Evolutionary conservation across 2,113 vertebrate species (phyloP).

Genomic region (Clarias magur): DNA sequence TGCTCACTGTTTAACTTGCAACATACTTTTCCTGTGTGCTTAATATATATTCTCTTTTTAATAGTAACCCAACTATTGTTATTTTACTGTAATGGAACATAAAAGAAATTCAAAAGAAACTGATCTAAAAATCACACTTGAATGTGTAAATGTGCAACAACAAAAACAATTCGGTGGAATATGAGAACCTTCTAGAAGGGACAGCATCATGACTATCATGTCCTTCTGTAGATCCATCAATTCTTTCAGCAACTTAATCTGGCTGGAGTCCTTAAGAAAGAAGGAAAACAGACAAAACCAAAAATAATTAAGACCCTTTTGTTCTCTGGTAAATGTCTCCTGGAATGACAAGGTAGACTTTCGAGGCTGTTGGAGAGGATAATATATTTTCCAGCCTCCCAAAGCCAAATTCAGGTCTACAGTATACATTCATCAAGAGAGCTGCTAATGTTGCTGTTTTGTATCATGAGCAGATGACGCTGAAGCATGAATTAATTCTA

Average conservation of each 20-base stretch:
- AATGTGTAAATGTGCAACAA: neutral
- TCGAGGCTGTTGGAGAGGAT: neutral
- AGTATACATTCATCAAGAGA: conserved; percentile 65
- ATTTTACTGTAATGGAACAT: neutral
- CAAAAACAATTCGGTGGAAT: neutral
- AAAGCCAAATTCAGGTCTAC: conserved; percentile 25
- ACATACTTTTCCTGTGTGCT: neutral
- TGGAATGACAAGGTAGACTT: conserved; percentile 48
- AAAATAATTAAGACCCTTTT: neutral
- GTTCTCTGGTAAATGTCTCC: conserved; percentile 37
- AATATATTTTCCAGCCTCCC: conserved; percentile 38
- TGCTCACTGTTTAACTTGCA: neutral
- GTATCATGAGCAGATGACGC: conserved; percentile 65
- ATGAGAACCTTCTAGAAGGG: conserved; percentile 90
- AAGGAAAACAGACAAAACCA: conserved; percentile 34
- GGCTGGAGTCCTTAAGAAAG: conserved; percentile 87
- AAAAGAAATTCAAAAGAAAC: neutral
- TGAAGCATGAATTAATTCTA: conserved; percentile 62
- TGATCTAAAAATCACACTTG: neutral
- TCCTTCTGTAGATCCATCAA: conserved; percentile 96
- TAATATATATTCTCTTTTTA: neutral
- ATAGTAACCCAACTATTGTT: neutral
- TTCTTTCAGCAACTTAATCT: conserved; percentile 96
- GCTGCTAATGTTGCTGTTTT: conserved; percentile 65
- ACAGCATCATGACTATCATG: conserved; percentile 99